Percentiles rank a stretch among this genome's conserved stretches.
These are phyloP conservation scores for Sus cebifrons DNA, from an alignment of 2,797 vertebrate species.

Conservation along the genomic window DNA sequence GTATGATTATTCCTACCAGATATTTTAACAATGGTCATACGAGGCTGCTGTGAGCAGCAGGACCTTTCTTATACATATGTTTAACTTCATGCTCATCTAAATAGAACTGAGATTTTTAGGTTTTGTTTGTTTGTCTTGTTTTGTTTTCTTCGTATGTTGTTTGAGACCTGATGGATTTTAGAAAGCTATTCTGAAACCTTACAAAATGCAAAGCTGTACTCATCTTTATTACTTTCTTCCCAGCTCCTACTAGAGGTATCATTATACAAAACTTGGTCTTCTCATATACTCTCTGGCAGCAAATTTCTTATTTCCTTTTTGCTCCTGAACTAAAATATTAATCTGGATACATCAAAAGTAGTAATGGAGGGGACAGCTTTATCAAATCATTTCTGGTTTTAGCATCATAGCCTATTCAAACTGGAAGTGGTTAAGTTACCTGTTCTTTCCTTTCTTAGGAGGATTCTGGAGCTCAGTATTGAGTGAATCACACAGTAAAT, in stretches of 20 bases:
- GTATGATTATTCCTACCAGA: background rate
- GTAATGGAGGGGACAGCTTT: background rate
- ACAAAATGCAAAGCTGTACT: background rate
- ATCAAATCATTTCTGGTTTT: background rate
- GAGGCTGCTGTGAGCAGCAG: background rate
- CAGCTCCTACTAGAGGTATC: constrained; percentile 7
- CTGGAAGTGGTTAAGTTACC: background rate
- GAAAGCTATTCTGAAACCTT: background rate
- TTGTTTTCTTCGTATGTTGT: background rate
- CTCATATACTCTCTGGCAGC: background rate
- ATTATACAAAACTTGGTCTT: background rate
- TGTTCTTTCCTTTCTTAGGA: background rate
- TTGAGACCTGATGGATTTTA: background rate
- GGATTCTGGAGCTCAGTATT: background rate
- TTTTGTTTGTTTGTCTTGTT: background rate
- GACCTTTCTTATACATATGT: background rate
- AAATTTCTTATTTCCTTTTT: constrained; percentile 31
- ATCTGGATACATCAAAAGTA: background rate
- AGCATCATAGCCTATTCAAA: background rate
- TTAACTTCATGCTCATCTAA: background rate
- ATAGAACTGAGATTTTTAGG: background rate
- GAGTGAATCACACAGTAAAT: background rate
- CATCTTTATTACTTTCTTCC: background rate
- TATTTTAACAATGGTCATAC: background rate
- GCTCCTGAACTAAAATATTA: background rate